Base-by-base conservation (phyloP, 2,797 vertebrate species). In the Esox lucius region DNA sequence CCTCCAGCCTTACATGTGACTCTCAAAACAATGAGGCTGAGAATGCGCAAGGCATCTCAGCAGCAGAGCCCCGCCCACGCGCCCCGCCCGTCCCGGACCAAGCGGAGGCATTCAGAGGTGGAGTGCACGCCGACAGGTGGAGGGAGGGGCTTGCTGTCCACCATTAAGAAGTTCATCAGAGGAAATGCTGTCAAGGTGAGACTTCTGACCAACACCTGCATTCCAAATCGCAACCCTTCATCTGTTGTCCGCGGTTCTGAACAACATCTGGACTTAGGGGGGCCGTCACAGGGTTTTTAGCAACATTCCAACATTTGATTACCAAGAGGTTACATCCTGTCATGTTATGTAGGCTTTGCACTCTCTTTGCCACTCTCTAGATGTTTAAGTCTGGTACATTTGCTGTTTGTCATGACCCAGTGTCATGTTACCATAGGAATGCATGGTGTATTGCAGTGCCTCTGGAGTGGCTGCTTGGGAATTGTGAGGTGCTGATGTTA, bases 11-110 rank as follows among this genome's bases (percentile, higher is more conserved):
- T 19, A 53, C 24, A 35, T 35, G 33, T 49, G 68, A 65, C 22
- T 35, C 33, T 28, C 68, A 91, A 95, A 88, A 96, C 95, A 84
- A 99, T 99, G 98, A 98, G 96, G 96, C 97, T 99, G 96, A 98
- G 98, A 94, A 96, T 97, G 92, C 94, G 97, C 83, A 99, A 99
- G 62, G 94, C 95, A 90, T 96, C 98, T 97, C 98, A 97, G 97
- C 96, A 97, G 28, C 92, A 95, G 59, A 93, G 88, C 90, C 94
- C 93, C 75, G 88, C 93, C 24, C 95, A 94, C 89, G 89, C 93
- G 1, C 93, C 93, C 49, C 94, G 95, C 56, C 92, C 94, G 22
- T 91, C 95, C 87, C 93, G 95, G 86, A 95, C 95, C 79, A 98
- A 98, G 93, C 92, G 97, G 93, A 96, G 95, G 93, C 95, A 96